Base-by-base conservation (phyloP, 2,888 invertebrate genomes). In the Andrena flavipes region DNA sequence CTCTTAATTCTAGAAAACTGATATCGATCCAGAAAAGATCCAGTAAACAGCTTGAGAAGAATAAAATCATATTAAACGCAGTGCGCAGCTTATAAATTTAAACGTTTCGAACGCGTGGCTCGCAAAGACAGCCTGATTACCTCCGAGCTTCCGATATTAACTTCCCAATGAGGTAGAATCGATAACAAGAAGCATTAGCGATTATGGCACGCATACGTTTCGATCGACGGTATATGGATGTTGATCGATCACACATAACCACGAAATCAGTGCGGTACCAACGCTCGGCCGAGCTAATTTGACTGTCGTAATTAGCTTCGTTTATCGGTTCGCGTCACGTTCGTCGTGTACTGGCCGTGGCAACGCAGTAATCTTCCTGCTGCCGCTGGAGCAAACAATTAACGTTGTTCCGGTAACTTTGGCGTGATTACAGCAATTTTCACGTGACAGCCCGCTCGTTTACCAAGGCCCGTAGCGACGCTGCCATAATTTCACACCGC, bases 321-420 rank as follows among this genome's bases (percentile, higher is more conserved):
- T 89, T 90, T 87, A 90, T 90, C 87, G 88, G 81, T 6, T 73
- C 69, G 68, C 60, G 78, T 78, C 82, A 76, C 84, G 82, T 85
- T 79, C 82, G 74, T 79, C 84, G 79, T 82, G 63, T 68, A 71
- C 67, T 60, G 75, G 73, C 54, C 67, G 67, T 51, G 76, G 69
- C 67, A 70, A 76, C 64, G 84, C 51, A 72, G 82, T 85, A 85
- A 87, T 87, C 84, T 84, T 82, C 82, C 64, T 68, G 77, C 78
- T 70, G 67, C 77, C 84, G 68, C 78, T 82, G 80, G 78, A 73
- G 85, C 87, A 87, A 89, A 89, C 87, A 87, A 87, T 89, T 89
- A 89, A 89, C 88, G 87, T 87, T 82, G 88, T 86, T 88, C 86
- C 86, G 87, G 83, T 84, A 86, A 88, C 88, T 87, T 86, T 68